Evolutionary conservation across 2,797 vertebrate genomes (phyloP).

Genomic region (Chelmon rostratus): DNA sequence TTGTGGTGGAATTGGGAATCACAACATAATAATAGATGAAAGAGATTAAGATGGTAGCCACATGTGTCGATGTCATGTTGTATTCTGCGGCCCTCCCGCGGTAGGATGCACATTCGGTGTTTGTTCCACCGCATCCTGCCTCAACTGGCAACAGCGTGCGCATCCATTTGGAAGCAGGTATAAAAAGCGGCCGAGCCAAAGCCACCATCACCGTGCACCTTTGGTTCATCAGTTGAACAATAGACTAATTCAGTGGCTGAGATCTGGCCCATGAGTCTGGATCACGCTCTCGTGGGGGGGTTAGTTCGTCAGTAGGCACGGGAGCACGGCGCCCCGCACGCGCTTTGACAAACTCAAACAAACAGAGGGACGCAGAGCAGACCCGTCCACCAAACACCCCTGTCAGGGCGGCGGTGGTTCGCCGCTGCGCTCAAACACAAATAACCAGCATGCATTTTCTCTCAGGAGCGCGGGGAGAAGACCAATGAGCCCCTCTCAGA

Average conservation of each 20-base stretch:
- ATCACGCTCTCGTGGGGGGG: slow-evolving; percentile 28
- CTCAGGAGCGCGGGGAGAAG: slow-evolving; percentile 25
- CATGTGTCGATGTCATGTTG: slow-evolving; percentile 47
- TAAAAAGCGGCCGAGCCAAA: slow-evolving; percentile 20
- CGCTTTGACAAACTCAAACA: slow-evolving; percentile 83
- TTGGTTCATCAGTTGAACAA: slow-evolving; percentile 73
- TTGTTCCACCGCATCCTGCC: slow-evolving; percentile 36
- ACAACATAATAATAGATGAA: slow-evolving; percentile 40
- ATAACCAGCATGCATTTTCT: slow-evolving; percentile 67
- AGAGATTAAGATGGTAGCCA: slow-evolving; percentile 52
- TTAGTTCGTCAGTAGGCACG: slow-evolving; percentile 42
- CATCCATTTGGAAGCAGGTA: slow-evolving; percentile 39
- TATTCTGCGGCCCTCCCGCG: slow-evolving; percentile 14
- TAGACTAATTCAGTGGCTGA: slow-evolving; percentile 73
- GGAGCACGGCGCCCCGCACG: slow-evolving; percentile 39
- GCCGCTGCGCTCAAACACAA: slow-evolving; percentile 57
- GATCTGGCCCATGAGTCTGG: slow-evolving; percentile 51
- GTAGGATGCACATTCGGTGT: slow-evolving; percentile 11
- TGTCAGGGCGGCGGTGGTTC: slow-evolving; percentile 43
- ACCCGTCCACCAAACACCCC: slow-evolving; percentile 73
- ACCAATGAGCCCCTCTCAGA: slow-evolving; percentile 37
- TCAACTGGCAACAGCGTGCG: slow-evolving; percentile 15
- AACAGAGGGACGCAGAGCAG: slow-evolving; percentile 82
- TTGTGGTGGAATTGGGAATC: slow-evolving; percentile 47
- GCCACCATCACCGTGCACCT: slow-evolving; percentile 41